Base-by-base conservation (phyloP, 2,113 vertebrate genomes). In the Promerops cafer region DNA sequence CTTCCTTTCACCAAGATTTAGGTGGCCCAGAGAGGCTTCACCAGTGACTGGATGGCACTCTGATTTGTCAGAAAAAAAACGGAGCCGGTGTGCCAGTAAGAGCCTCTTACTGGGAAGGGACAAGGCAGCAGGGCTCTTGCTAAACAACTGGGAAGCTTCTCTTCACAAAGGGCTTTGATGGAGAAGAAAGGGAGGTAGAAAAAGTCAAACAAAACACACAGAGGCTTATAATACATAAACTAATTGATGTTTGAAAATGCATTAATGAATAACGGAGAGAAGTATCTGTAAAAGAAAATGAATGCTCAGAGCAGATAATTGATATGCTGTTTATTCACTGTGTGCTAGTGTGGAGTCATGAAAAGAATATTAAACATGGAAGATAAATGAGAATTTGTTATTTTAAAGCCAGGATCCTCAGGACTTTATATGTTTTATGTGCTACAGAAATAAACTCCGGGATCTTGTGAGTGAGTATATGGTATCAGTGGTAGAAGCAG, bases 221-320 rank as follows among this genome's bases (percentile, higher is more conserved):
- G 4, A 19, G 47, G 31, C 78, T 93, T 88, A 74, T 70, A 94
- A 90, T 66, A 94, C 93, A 91, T 72, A 77, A 95, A 61, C 49
- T 89, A 94, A 96, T 64, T 87, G 72, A 81, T 86, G 79, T 94
- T 93, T 93, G 74, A 61, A 94, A 96, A 52, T 83, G 64, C 76
- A 81, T 83, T 93, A 88, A 90, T 95, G 94, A 90, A 47, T 70
- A 83, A 79, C 1, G 0, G 70, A 71, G 75, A 92, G 88, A 89
- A 90, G 39, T 86, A 88, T 89, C 79, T 94, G 92, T 69, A 86
- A 81, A 93, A 88, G 79, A 96, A 96, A 95, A 92, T 86, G 64
- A 96, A 85, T 92, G 88, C 85, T 93, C 75, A 86, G 88, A 95
- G 93, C 82, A 86, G 94, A 75, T 94, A 96, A 95, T 68, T 96